These are phyloP conservation scores for Sebastes minor DNA, from an alignment of 2,797 vertebrate species.

Conservation along the genomic window DNA sequence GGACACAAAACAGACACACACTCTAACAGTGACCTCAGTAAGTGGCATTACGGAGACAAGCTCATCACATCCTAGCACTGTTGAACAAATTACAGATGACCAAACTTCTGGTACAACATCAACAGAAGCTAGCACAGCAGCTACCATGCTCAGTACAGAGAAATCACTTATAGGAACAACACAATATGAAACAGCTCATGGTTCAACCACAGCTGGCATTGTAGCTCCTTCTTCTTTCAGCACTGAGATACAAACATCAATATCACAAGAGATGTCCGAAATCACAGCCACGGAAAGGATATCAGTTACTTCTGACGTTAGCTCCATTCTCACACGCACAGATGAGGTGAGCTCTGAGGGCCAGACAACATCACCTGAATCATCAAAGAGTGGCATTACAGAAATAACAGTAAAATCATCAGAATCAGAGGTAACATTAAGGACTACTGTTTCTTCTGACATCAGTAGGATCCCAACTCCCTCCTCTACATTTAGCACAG, in stretches of 20 bases:
- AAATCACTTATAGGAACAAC: not conserved
- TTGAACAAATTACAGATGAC: slow-evolving; percentile 11
- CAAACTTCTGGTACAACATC: not conserved
- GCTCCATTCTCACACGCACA: not conserved
- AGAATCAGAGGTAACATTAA: not conserved
- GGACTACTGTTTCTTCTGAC: not conserved
- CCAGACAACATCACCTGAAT: not conserved
- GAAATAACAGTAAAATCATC: not conserved
- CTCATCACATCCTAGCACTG: not conserved
- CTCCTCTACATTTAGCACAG: not conserved
- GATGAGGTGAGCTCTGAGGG: slow-evolving; percentile 18
- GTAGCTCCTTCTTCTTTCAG: not conserved
- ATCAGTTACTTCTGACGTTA: not conserved
- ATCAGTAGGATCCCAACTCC: not conserved
- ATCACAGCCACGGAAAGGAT: not conserved
- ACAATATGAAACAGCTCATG: not conserved
- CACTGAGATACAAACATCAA: not conserved
- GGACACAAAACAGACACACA: not conserved
- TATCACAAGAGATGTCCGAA: not conserved
- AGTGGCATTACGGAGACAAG: not conserved
- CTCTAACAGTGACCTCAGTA: not conserved
- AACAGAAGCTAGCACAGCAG: not conserved
- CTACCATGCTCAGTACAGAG: not conserved
- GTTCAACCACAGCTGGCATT: not conserved
- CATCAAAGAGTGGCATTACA: not conserved